These are phyloP conservation scores for Rhynchotus rufescens DNA, from an alignment of 2,797 vertebrate species.

Conservation along the genomic window DNA sequence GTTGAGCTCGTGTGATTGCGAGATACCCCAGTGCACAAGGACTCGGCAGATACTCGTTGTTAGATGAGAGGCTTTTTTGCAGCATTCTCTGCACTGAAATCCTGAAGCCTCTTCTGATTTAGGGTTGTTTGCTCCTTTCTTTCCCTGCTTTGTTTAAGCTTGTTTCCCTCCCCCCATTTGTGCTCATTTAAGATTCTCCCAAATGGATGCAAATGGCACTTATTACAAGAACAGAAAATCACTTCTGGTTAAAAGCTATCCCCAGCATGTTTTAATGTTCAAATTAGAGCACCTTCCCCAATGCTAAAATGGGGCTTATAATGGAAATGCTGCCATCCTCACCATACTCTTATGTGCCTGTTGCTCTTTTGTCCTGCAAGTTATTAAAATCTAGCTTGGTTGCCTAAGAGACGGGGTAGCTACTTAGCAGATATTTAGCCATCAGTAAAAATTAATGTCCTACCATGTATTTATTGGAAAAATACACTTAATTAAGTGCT, in stretches of 20 bases:
- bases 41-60: not conserved
- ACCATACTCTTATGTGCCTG: not conserved
- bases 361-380: constrained; percentile 37
- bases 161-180: not conserved
- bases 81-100: not conserved
- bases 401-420: constrained; percentile 63
- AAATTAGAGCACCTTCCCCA: constrained; percentile 13
- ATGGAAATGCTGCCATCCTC: constrained; percentile 51
- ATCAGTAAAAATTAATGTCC: constrained; percentile 60
- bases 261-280: constrained; percentile 37
- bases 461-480: constrained; percentile 48
- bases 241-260: constrained; percentile 9
- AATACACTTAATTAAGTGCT: constrained; percentile 55
- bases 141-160: not conserved
- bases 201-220: constrained; percentile 45
- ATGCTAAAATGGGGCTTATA: constrained; percentile 29
- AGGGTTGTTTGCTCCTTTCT: not conserved
- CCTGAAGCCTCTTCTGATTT: not conserved
- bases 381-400: constrained; percentile 56
- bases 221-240: constrained; percentile 37
- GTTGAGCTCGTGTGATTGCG: not conserved
- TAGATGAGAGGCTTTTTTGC: not conserved
- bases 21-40: not conserved
- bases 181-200: not conserved
- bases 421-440: constrained; percentile 64